phyloP scores from a whole-genome alignment of 2,797 vertebrate genomes.

The Sardinella longiceps region DNA sequence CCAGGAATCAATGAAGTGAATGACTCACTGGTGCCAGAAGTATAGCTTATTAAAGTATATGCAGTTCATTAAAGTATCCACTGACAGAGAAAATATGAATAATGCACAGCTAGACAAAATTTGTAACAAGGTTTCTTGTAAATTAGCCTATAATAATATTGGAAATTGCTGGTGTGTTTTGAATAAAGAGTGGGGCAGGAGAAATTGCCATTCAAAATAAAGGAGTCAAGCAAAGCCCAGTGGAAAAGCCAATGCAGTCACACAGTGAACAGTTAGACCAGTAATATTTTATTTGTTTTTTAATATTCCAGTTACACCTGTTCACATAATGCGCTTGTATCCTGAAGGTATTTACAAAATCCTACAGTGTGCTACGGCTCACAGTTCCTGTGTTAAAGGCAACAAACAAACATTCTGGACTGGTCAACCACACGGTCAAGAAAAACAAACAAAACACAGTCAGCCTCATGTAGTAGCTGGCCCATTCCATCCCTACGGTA shows the following conservation, averaged over 20 bases:
- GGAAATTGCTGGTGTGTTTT: neutral
- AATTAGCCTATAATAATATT: neutral
- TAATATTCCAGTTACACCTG: constrained; percentile 64
- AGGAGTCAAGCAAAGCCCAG: neutral
- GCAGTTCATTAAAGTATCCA: neutral
- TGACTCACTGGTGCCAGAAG: neutral
- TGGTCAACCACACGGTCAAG: constrained; percentile 10
- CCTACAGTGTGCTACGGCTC: constrained; percentile 59
- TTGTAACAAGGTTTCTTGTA: neutral
- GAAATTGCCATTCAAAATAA: neutral
- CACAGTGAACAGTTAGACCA: constrained; percentile 59
- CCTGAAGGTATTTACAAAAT: constrained; percentile 68
- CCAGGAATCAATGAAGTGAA: neutral
- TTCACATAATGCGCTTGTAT: constrained; percentile 61
- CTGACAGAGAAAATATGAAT: neutral
- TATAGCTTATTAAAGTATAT: neutral
- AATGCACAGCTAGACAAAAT: neutral
- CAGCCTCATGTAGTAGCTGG: neutral
- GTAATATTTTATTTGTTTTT: constrained; percentile 66
- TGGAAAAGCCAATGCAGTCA: neutral
- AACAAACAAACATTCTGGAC: constrained; percentile 42
- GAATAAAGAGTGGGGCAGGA: neutral
- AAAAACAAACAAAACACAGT: neutral
- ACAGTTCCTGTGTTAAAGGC: constrained; percentile 59
- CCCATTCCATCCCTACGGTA: neutral